These are phyloP conservation scores for Coptodon bakossiorum DNA, from an alignment of 2,113 vertebrate species.

Conservation along the genomic window DNA sequence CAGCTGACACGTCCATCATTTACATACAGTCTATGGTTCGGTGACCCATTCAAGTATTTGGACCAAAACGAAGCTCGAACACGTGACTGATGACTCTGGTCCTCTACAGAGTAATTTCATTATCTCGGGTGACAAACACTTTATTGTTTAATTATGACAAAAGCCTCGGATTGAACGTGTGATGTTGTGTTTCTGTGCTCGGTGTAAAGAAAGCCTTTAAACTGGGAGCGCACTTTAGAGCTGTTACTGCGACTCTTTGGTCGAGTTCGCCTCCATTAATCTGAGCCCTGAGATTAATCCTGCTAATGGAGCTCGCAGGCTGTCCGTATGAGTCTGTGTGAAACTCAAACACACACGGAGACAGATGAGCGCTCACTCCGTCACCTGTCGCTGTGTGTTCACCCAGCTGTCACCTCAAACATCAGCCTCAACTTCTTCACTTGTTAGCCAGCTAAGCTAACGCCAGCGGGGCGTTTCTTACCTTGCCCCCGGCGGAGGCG, in stretches of 20 bases:
- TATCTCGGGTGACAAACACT: background rate
- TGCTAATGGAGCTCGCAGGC: background rate
- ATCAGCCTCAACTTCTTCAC: background rate
- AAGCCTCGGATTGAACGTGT: background rate
- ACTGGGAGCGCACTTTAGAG: background rate
- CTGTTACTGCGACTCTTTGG: background rate
- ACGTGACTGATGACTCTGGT: background rate
- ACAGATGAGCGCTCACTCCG: background rate
- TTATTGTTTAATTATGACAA: background rate
- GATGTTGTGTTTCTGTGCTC: background rate
- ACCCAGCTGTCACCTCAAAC: background rate
- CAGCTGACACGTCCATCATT: background rate
- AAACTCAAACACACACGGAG: background rate
- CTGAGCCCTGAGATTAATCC: background rate
- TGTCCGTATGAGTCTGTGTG: background rate
- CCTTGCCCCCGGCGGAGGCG: conserved; percentile 39
- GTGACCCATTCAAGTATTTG: background rate
- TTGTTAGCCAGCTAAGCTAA: conserved; percentile 26
- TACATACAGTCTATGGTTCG: background rate
- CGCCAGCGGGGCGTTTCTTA: conserved; percentile 14
- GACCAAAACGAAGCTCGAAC: background rate
- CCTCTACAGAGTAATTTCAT: background rate
- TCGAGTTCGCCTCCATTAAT: background rate
- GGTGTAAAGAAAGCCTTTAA: background rate
- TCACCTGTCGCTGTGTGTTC: background rate